Conservation (phyloP, 2,888 invertebrate species). For the Lottia scabra region DNA sequence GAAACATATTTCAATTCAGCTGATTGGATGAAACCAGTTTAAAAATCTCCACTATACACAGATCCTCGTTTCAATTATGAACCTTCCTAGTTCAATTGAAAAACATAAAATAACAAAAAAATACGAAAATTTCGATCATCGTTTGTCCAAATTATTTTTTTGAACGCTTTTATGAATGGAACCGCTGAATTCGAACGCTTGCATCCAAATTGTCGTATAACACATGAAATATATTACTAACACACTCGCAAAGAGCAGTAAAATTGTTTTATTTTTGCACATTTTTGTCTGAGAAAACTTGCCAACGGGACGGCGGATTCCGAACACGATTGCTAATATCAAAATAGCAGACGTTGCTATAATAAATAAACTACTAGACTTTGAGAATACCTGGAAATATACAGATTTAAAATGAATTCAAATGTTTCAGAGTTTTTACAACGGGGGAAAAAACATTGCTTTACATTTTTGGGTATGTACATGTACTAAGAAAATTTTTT, state of each 20-base stretch:
- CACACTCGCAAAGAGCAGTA: slow-evolving; percentile 50
- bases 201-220: slow-evolving; percentile 60
- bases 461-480: too few relatives aligned
- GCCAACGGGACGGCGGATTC: slow-evolving; percentile 36
- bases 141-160: neutral
- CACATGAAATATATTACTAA: slow-evolving; percentile 59
- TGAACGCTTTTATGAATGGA: slow-evolving; percentile 45
- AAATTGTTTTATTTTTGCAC: slow-evolving; percentile 54
- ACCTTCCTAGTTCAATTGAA: too few relatives aligned
- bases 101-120: too few relatives aligned
- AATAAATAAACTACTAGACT: slow-evolving; percentile 24
- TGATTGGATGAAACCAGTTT: too few relatives aligned
- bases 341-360: slow-evolving; percentile 22
- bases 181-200: slow-evolving; percentile 53
- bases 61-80: too few relatives aligned
- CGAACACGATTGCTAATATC: slow-evolving; percentile 33
- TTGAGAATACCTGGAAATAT: slow-evolving; percentile 43
- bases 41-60: too few relatives aligned
- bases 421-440: too few relatives aligned
- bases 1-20: too few relatives aligned
- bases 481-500: too few relatives aligned
- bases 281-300: slow-evolving; percentile 40
- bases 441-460: too few relatives aligned
- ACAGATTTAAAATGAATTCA: neutral
- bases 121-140: neutral